Conservation (phyloP, 2,797 vertebrate genomes). For the Syngnathus rostellatus region DNA sequence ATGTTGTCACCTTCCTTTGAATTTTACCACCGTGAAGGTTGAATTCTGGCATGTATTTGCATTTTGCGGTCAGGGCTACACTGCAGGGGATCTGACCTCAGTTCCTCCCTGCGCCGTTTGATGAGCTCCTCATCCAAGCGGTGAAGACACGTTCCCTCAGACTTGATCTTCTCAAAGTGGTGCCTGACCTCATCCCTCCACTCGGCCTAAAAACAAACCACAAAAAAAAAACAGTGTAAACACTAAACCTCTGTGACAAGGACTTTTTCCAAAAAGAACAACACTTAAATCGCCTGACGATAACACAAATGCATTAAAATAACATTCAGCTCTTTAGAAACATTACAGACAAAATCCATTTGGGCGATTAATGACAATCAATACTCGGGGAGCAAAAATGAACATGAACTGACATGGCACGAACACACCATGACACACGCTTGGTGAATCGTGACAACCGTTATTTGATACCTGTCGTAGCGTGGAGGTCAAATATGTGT, state of each 20-base stretch:
- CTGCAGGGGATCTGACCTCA: slow-evolving; percentile 71
- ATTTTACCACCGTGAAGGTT: background rate
- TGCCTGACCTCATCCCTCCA: slow-evolving; percentile 92
- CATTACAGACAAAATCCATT: slow-evolving; percentile 36
- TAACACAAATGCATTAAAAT: slow-evolving; percentile 11
- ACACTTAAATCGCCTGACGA: background rate
- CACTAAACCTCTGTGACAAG: background rate
- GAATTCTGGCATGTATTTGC: background rate
- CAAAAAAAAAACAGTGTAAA: background rate
- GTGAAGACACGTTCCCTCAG: slow-evolving; percentile 92
- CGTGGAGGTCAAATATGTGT: slow-evolving; percentile 31
- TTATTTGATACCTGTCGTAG: slow-evolving; percentile 61
- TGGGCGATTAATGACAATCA: slow-evolving; percentile 42
- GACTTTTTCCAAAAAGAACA: background rate
- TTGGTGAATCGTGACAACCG: slow-evolving; percentile 38
- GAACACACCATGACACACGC: slow-evolving; percentile 16
- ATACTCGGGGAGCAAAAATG: slow-evolving; percentile 23
- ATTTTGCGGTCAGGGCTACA: background rate
- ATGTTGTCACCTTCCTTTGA: no score
- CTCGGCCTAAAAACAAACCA: slow-evolving; percentile 69
- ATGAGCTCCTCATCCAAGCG: slow-evolving; percentile 94
- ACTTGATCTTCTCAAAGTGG: slow-evolving; percentile 97
- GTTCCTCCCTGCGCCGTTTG: slow-evolving; percentile 87
- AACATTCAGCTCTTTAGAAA: slow-evolving; percentile 12
- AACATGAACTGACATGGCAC: slow-evolving; percentile 32